Percentiles rank a stretch among this genome's conserved stretches.
These are phyloP conservation scores for Rhinolophus sinicus DNA, from an alignment of 2,113 vertebrate genomes.

Conservation along the genomic window DNA sequence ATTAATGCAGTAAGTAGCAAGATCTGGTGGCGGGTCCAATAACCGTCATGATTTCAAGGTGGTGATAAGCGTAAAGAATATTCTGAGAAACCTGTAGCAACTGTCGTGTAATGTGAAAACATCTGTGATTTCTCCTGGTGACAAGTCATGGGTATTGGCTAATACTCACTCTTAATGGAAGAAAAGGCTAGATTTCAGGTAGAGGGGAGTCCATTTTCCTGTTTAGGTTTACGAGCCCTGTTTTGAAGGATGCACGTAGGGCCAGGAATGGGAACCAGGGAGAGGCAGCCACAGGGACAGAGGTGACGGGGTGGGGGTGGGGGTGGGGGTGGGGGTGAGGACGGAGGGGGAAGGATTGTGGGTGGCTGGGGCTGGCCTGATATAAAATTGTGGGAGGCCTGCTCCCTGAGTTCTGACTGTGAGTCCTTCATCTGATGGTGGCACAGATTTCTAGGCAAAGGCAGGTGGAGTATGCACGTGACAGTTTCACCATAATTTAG, in stretches of 20 bases:
- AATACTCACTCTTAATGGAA: neutral
- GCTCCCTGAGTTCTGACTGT: neutral
- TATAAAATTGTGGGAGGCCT: too few species aligned
- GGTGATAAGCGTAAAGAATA: neutral
- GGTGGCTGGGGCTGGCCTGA: neutral
- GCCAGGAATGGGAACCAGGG: neutral
- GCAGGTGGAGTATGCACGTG: rapidly evolving
- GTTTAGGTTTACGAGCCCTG: neutral
- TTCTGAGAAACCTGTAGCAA: neutral
- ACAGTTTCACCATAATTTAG: neutral
- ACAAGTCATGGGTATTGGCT: neutral
- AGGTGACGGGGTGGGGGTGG: neutral
- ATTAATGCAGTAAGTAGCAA: neutral
- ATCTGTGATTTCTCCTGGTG: neutral
- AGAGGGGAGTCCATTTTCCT: neutral
- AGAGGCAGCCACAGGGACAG: neutral
- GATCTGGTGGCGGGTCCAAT: neutral
- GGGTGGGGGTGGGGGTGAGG: neutral
- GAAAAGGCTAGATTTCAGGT: neutral
- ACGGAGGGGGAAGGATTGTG: neutral
- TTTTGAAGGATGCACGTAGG: neutral
- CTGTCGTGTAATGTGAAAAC: neutral
- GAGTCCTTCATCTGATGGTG: neutral
- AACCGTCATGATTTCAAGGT: neutral
- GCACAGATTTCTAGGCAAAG: neutral